Evolutionary conservation across 2,797 vertebrate species (phyloP).

Genomic region (Thunnus albacares): DNA sequence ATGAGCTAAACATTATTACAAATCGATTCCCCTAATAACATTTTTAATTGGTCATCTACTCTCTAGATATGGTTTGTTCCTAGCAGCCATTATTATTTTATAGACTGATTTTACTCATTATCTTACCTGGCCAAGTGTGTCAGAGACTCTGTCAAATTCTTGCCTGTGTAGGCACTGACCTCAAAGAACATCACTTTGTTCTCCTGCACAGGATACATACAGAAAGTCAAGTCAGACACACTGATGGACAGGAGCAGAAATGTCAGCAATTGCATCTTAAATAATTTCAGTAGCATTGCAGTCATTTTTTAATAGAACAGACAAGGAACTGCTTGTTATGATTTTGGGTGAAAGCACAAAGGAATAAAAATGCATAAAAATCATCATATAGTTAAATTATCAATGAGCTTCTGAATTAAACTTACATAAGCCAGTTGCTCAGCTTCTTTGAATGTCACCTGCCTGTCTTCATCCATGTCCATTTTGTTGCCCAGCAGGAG

Average conservation of each 20-base stretch:
- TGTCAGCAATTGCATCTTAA: background rate
- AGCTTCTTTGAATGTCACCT: conserved; percentile 89
- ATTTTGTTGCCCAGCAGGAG: conserved; percentile 95
- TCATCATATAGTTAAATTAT: background rate
- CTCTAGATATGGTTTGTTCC: background rate
- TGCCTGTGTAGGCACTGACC: conserved; percentile 91
- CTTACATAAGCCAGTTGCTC: conserved; percentile 90
- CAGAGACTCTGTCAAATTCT: conserved; percentile 87
- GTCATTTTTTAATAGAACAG: background rate
- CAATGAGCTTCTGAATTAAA: background rate
- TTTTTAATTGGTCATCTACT: background rate
- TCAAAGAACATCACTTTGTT: conserved; percentile 91
- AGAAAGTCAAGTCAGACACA: background rate
- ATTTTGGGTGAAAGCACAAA: background rate
- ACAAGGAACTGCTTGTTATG: background rate
- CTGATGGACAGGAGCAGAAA: background rate
- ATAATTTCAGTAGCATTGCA: background rate
- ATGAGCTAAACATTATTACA: background rate
- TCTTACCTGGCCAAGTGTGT: conserved; percentile 91
- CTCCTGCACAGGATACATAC: conserved; percentile 79
- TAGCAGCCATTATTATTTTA: background rate
- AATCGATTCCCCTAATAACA: background rate
- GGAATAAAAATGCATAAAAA: background rate
- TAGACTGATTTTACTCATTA: background rate
- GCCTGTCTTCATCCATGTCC: conserved; percentile 88